Evolutionary conservation across 2,888 invertebrate genomes (phyloP).

Genomic region (Zygogramma bicolorata): DNA sequence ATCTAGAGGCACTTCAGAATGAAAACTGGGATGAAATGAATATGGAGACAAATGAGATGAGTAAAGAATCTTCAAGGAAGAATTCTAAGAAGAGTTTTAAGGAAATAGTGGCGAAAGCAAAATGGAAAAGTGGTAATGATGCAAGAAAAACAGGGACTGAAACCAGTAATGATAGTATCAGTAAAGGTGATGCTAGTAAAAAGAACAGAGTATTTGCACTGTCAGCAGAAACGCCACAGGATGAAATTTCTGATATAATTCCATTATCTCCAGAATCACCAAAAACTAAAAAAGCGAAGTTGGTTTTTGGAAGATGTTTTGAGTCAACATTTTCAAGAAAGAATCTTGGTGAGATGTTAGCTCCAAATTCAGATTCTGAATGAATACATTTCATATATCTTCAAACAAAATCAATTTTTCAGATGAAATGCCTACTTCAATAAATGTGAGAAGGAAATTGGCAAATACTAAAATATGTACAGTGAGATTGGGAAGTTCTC

Average conservation of each 20-base stretch:
- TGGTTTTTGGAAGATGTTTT: slow-evolving; percentile 80
- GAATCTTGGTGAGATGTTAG: slow-evolving; percentile 36
- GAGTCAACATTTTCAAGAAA: slow-evolving; percentile 70
- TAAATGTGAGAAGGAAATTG: neutral
- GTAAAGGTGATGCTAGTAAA: neutral
- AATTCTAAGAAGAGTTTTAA: slow-evolving; percentile 34
- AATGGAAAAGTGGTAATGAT: slow-evolving; percentile 15
- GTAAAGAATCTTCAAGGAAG: neutral
- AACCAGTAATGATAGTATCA: neutral
- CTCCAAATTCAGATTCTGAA: slow-evolving; percentile 65
- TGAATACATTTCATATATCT: slow-evolving; percentile 30
- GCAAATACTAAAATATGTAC: no score
- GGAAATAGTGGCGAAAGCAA: slow-evolving; percentile 29
- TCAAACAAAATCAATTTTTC: neutral
- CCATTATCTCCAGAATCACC: slow-evolving; percentile 72
- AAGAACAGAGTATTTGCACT: slow-evolving; percentile 18
- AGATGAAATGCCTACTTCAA: neutral
- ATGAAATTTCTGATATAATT: slow-evolving; percentile 35
- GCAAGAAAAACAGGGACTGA: slow-evolving; percentile 11
- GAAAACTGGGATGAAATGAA: slow-evolving; percentile 57
- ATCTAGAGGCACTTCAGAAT: slow-evolving; percentile 52
- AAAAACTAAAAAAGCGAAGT: slow-evolving; percentile 71
- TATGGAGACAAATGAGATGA: slow-evolving; percentile 31
- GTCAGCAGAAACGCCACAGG: neutral
- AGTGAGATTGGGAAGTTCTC: no score